These are phyloP conservation scores for Ammodytes marinus DNA, from an alignment of 2,113 vertebrate genomes.

Conservation along the genomic window DNA sequence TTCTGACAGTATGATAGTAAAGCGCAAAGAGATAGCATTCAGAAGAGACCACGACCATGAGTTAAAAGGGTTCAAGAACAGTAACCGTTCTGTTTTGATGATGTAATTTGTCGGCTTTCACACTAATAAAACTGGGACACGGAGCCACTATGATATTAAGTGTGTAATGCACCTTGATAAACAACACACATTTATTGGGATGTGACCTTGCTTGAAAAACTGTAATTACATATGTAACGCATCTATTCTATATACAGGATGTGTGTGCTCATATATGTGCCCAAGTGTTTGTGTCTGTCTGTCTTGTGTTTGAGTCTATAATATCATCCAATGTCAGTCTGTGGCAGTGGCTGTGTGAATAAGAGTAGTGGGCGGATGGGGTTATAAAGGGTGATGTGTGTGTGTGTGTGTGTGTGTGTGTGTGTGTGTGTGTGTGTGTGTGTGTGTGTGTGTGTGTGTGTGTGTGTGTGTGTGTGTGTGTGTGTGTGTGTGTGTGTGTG, in stretches of 20 bases:
- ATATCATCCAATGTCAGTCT: constrained; percentile 53
- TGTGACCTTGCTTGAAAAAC: not conserved
- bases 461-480: too few relatives aligned
- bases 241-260: too few relatives aligned
- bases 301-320: not conserved
- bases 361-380: constrained; percentile 52
- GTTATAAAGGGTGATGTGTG: constrained; percentile 22
- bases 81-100: not conserved
- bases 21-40: not conserved
- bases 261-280: not conserved
- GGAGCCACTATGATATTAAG: not conserved
- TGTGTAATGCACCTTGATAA: constrained; percentile 7
- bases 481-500: too few relatives aligned
- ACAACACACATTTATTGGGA: not conserved
- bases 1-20: too few relatives aligned
- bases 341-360: constrained; percentile 60
- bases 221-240: too few relatives aligned
- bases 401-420: too few relatives aligned
- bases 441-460: too few relatives aligned
- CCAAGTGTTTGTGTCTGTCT: constrained; percentile 11
- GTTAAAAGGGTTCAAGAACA: not conserved
- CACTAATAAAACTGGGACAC: not conserved
- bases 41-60: not conserved
- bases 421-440: too few relatives aligned
- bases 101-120: not conserved